A percentile compares a stretch with the other conserved stretches of the same genome.
Conservation (phyloP, 2,797 vertebrate species). For the Hafferia zeledoni region DNA sequence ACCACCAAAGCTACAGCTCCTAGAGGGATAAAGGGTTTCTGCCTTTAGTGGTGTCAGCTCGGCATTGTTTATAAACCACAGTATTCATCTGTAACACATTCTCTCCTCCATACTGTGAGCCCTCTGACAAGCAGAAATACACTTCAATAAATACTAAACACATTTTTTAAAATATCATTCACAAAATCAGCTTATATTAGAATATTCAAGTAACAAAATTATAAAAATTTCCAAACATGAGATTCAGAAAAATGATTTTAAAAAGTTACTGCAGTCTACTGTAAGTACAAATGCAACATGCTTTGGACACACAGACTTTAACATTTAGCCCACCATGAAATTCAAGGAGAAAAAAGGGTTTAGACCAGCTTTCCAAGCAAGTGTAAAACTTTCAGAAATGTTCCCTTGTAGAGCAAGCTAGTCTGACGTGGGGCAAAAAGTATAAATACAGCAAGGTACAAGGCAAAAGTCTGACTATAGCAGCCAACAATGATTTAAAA, state of each 20-base stretch:
- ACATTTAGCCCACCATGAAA: background rate
- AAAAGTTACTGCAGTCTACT: slow-evolving; percentile 1
- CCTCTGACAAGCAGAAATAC: background rate
- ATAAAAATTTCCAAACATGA: slow-evolving; percentile 18
- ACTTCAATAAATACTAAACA: slow-evolving; percentile 7
- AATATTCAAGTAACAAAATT: slow-evolving; percentile 33
- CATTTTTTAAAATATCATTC: background rate
- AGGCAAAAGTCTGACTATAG: background rate
- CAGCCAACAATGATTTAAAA: background rate
- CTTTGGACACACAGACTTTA: slow-evolving; percentile 24
- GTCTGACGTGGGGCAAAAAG: background rate
- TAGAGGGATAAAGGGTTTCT: background rate
- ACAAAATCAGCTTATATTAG: slow-evolving; percentile 12
- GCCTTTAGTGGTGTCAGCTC: background rate
- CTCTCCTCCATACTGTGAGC: background rate
- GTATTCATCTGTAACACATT: background rate
- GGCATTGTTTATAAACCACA: background rate
- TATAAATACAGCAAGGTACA: background rate
- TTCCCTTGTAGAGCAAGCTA: background rate
- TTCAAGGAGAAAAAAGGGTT: background rate
- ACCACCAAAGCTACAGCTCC: background rate
- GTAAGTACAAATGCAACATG: slow-evolving; percentile 16
- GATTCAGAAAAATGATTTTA: background rate
- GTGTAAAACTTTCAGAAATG: slow-evolving; percentile 14
- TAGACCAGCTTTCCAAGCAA: background rate